A percentile compares a stretch with the other conserved stretches of the same genome.
Conservation (phyloP, 2,797 vertebrate genomes). For the Onychomys torridus region DNA sequence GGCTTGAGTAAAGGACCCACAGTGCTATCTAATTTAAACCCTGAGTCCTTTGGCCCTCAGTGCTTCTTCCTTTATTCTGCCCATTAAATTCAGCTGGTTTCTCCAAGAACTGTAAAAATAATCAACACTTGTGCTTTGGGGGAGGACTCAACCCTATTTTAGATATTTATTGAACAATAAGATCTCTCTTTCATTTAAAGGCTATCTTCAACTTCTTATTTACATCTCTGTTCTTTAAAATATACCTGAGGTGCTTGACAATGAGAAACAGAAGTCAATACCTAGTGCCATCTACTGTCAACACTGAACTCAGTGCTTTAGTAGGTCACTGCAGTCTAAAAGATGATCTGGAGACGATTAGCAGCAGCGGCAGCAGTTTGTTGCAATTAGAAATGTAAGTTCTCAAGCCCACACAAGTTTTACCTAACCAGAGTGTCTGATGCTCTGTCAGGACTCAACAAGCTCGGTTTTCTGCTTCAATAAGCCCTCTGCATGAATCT, state of each 20-base stretch:
- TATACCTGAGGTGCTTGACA: neutral
- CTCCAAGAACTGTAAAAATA: conserved; percentile 1
- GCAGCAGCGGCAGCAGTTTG: neutral
- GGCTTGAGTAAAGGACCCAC: neutral
- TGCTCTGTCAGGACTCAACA: neutral
- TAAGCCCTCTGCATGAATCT: neutral
- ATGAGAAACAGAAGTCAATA: conserved; percentile 40
- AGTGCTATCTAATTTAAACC: neutral
- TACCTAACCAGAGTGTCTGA: neutral
- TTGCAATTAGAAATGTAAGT: neutral
- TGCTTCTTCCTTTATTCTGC: neutral
- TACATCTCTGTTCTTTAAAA: neutral
- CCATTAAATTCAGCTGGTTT: conserved; percentile 19
- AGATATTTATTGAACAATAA: conserved; percentile 30
- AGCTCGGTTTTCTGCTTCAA: neutral
- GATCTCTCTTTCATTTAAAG: neutral
- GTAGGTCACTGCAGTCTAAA: neutral
- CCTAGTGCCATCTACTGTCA: conserved; percentile 56
- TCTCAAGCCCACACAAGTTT: neutral
- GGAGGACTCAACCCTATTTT: neutral
- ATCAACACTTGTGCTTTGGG: neutral
- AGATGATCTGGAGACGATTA: neutral
- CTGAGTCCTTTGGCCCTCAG: neutral
- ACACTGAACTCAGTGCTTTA: neutral
- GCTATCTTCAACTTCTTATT: neutral